Conservation (phyloP, 1,140 invertebrate species). For the Zaprionus inermis region DNA sequence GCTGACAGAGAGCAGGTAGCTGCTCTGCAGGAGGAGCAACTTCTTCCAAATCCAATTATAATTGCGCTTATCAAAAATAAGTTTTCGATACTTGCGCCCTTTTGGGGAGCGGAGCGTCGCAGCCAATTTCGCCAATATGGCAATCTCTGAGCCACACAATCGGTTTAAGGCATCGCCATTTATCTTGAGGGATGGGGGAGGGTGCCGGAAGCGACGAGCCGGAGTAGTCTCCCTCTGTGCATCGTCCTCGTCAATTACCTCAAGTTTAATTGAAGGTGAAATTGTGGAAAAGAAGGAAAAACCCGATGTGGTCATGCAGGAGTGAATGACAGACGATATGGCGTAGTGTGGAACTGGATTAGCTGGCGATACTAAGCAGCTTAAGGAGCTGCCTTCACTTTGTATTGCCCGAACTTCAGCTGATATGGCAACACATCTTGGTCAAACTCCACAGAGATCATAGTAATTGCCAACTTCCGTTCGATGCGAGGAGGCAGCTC, state of each 20-base stretch:
- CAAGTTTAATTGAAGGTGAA: slow-evolving; percentile 82
- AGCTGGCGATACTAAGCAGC: slow-evolving; percentile 35
- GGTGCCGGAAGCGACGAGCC: too few species aligned
- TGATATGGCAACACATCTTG: not conserved
- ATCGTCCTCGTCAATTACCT: slow-evolving; percentile 70
- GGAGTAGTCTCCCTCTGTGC: too few species aligned
- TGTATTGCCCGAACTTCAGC: not conserved
- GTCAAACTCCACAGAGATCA: slow-evolving; percentile 3
- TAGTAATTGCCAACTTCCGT: slow-evolving; percentile 46
- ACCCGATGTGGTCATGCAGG: slow-evolving; percentile 69
- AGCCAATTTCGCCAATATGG: slow-evolving; percentile 82
- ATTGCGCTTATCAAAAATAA: slow-evolving; percentile 84
- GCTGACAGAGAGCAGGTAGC: not conserved
- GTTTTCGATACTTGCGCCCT: slow-evolving; percentile 75
- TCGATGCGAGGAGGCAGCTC: slow-evolving; percentile 30
- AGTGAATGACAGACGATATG: slow-evolving; percentile 48
- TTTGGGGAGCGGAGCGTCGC: slow-evolving; percentile 44
- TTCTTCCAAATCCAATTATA: slow-evolving; percentile 83
- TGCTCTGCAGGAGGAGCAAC: slow-evolving; percentile 50
- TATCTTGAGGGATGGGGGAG: slow-evolving; percentile 56
- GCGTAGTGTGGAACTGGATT: slow-evolving; percentile 32
- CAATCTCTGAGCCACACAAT: slow-evolving; percentile 83
- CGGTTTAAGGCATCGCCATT: slow-evolving; percentile 81
- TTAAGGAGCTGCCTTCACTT: slow-evolving; percentile 5
- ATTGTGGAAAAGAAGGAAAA: slow-evolving; percentile 54